Evolutionary conservation across 1,140 invertebrate genomes (phyloP).

Genomic region (Drosophila santomea): DNA sequence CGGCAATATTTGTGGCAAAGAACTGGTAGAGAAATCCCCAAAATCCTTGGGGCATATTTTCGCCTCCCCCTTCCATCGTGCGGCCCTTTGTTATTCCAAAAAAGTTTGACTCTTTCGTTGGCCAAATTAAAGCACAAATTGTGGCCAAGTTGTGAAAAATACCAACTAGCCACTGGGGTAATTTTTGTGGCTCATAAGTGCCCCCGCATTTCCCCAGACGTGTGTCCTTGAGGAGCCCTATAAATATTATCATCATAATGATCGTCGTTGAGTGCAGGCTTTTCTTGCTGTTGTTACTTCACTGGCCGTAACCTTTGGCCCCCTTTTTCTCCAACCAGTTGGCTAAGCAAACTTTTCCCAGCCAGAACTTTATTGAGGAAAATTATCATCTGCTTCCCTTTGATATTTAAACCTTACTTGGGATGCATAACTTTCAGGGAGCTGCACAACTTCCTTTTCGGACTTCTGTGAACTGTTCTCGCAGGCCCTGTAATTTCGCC

Average conservation of each 20-base stretch:
- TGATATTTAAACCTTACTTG: constrained; percentile 53
- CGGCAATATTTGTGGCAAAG: constrained; percentile 65
- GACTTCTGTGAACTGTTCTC: constrained; percentile 1
- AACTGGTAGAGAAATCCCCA: constrained; percentile 43
- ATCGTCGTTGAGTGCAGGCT: constrained; percentile 45
- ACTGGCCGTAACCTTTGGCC: constrained; percentile 42
- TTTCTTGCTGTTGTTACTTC: constrained; percentile 13
- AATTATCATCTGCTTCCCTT: constrained; percentile 51
- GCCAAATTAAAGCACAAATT: constrained; percentile 82
- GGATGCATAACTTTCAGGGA: constrained; percentile 41
- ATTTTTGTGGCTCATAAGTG: constrained; percentile 64
- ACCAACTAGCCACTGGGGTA: constrained; percentile 78
- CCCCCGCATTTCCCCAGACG: constrained; percentile 27
- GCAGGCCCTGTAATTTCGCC: constrained; percentile 15
- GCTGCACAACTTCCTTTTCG: constrained; percentile 24
- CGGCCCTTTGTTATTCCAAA: constrained; percentile 62
- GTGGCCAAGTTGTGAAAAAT: constrained; percentile 76
- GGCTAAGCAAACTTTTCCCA: constrained; percentile 38
- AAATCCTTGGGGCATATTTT: constrained; percentile 75
- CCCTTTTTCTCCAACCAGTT: neutral
- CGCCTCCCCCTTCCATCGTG: neutral
- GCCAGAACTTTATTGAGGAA: constrained; percentile 46
- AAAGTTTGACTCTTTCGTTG: constrained; percentile 69
- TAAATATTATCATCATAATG: constrained; percentile 80
- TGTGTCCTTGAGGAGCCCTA: constrained; percentile 79